phyloP scores from a whole-genome alignment of 64 coral and sea anemone genomes.

The Platygyra sinensis region DNA sequence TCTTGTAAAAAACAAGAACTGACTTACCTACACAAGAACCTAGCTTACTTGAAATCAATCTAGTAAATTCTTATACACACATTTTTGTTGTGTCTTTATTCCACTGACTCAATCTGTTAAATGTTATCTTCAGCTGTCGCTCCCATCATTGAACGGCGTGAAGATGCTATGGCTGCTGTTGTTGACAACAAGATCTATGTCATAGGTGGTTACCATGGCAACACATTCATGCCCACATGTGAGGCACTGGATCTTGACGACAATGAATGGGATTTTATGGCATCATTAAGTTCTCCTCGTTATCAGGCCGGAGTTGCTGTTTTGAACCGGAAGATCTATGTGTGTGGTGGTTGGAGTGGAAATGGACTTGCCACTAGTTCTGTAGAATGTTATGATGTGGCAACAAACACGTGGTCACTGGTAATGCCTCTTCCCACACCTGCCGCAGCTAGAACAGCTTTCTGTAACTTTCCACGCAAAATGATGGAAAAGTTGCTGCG shows the following conservation, averaged over 20 bases:
- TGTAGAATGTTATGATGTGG: slow-evolving; percentile 89
- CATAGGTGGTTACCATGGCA: slow-evolving; percentile 88
- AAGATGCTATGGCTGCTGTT: slow-evolving; percentile 94
- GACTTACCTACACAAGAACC: too few species aligned
- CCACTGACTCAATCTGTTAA: neutral
- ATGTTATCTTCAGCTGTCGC: slow-evolving; percentile 53
- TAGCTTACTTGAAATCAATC: too few species aligned
- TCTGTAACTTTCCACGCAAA: slow-evolving; percentile 80
- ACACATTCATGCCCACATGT: slow-evolving; percentile 76
- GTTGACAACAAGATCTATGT: slow-evolving; percentile 89
- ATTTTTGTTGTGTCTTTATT: neutral
- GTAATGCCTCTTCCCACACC: slow-evolving; percentile 80
- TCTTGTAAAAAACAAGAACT: too few species aligned
- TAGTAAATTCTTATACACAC: too few species aligned
- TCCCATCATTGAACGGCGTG: slow-evolving; percentile 84
- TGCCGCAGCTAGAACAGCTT: slow-evolving; percentile 78
- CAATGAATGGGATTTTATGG: slow-evolving; percentile 84
- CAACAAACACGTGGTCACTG: slow-evolving; percentile 68
- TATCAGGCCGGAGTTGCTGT: slow-evolving; percentile 92
- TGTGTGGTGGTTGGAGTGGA: slow-evolving; percentile 94
- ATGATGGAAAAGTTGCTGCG: slow-evolving; percentile 78
- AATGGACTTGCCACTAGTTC: slow-evolving; percentile 63
- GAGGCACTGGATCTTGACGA: slow-evolving; percentile 80
- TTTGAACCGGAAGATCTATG: slow-evolving; percentile 84
- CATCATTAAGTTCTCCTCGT: slow-evolving; percentile 71